Evolutionary conservation across 2,797 vertebrate genomes (phyloP).

Genomic region (Ceryle rudis): DNA sequence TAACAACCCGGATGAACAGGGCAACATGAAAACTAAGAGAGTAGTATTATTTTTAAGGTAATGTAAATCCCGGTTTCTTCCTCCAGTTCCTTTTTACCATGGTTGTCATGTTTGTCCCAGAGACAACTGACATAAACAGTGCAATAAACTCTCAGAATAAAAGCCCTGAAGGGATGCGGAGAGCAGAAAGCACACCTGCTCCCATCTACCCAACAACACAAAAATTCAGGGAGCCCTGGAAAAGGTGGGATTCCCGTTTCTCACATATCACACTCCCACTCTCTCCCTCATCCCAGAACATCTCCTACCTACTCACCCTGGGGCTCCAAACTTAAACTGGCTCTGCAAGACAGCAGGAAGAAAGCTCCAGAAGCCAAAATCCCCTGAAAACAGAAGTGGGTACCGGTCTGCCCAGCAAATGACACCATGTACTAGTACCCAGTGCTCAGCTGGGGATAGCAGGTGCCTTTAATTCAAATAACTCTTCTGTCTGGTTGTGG

Average conservation of each 20-base stretch:
- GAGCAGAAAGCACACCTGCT: slow-evolving; percentile 30
- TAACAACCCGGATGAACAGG: neutral
- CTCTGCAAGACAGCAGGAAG: neutral
- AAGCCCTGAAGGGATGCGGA: neutral
- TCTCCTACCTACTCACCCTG: neutral
- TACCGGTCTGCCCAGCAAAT: neutral
- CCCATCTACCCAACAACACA: neutral
- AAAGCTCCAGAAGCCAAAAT: neutral
- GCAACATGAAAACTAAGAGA: neutral
- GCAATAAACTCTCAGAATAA: neutral
- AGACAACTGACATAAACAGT: slow-evolving; percentile 25
- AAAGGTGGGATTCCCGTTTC: slow-evolving; percentile 20
- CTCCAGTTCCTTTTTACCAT: neutral
- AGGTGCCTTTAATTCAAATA: slow-evolving; percentile 5
- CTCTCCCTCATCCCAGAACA: neutral
- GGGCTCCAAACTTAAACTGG: neutral
- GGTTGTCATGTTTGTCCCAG: slow-evolving; percentile 10
- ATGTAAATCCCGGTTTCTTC: slow-evolving; percentile 8
- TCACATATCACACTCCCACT: neutral
- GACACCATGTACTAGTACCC: neutral
- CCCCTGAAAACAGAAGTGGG: neutral
- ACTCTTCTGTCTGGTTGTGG: neutral
- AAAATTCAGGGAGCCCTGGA: neutral
- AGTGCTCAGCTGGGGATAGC: neutral
- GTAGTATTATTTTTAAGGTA: neutral